These are phyloP conservation scores for Galemys pyrenaicus DNA, from an alignment of 2,113 vertebrate genomes.

Conservation along the genomic window DNA sequence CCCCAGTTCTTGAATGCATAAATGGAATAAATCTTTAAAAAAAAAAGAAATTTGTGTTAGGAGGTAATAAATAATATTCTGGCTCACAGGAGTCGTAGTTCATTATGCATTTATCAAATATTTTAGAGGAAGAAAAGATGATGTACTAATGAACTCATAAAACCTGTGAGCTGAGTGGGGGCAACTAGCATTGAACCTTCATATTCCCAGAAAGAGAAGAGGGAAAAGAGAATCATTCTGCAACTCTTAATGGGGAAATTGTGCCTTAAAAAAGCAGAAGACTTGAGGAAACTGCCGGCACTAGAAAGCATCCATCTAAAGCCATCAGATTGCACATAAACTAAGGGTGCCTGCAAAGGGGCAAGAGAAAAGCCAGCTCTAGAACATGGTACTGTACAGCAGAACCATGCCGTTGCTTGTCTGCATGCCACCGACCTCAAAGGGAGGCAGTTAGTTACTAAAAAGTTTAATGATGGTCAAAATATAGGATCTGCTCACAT, in stretches of 20 bases:
- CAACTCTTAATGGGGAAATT: not conserved
- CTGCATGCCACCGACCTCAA: not conserved
- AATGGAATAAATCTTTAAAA: too few species aligned
- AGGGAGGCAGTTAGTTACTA: not conserved
- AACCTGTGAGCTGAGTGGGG: not conserved
- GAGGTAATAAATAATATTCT: not conserved
- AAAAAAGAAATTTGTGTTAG: not conserved
- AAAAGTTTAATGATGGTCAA: not conserved
- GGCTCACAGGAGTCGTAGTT: not conserved
- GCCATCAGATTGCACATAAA: not conserved
- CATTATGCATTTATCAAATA: not conserved
- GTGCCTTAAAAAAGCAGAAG: not conserved
- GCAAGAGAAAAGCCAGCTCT: not conserved
- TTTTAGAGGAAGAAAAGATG: not conserved
- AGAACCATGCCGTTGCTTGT: not conserved
- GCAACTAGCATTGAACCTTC: constrained; percentile 38
- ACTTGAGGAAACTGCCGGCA: not conserved
- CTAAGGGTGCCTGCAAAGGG: not conserved
- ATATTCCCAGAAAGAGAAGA: not conserved
- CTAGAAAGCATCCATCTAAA: not conserved
- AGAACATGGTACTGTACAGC: not conserved
- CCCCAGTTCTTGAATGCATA: too few species aligned
- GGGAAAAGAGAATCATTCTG: not conserved
- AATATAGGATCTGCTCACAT: not conserved
- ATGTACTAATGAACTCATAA: not conserved